Base-by-base conservation (phyloP, 2,797 vertebrate genomes). In the Neosilurus mollespiculum region DNA sequence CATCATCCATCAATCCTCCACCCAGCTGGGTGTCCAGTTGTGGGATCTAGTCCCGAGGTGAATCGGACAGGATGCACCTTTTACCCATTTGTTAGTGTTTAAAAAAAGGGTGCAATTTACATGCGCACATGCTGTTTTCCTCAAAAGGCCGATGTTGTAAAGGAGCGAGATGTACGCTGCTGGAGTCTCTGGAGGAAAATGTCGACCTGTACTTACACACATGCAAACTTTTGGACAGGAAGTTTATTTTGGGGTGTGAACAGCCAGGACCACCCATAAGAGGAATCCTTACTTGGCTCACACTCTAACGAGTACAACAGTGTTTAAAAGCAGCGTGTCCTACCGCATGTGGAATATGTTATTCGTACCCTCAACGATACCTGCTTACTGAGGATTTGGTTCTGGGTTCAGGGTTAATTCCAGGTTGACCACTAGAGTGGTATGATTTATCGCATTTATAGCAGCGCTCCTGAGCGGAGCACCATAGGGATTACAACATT, bases 41-140 rank as follows among this genome's bases (percentile, higher is more conserved):
- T 34, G 80, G 83, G 61, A 66, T 66, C 53, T 64, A 84, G 53
- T 20, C 78, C 78, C 51, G 26, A 87, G 86, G 88, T 76, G 77
- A 62, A 26, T 66, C 65, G 75, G 67, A 87, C 86, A 89, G 90
- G 88, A 92, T 91, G 86, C 86, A 90, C 88, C 88, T 89, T 91
- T 90, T 56, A 80, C 84, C 83, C 61, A 78, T 84, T 83, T 78
- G 79, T 76, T 59, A 88, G 54, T n/a, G 54, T 22, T 53, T 88
- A 83, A 53, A 37, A 88, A 54, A 83, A 88, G 83, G 54, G 66
- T 30, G 58, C 81, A n/a, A 86, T 26, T 49, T 70, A 90, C 83
- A 85, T 56, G 56, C n/a, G 18, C 59, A 80, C 18, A 62, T 87
- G 84, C 75, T 56, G 81, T 85, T 91, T 90, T 88, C 82, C 86